Evolutionary conservation across 2,797 vertebrate genomes (phyloP).

Genomic region (Eulemur rubriventer): DNA sequence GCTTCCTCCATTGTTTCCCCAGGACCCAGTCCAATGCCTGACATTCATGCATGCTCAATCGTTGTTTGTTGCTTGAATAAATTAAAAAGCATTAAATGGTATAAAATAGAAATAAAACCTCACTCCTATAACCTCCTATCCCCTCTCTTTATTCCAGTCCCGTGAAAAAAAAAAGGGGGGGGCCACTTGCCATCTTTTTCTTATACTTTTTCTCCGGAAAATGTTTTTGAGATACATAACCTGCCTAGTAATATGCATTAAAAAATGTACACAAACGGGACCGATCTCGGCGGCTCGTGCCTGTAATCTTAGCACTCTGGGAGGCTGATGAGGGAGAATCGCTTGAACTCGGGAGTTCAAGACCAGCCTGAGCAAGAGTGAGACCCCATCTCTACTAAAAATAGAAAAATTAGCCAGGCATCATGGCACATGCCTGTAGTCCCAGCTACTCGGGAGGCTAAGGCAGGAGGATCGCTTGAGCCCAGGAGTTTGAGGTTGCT

Average conservation of each 20-base stretch:
- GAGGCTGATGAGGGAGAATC: too few relatives aligned
- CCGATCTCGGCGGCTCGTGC: accelerated
- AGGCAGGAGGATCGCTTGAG: too few relatives aligned
- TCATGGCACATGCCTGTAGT: too few relatives aligned
- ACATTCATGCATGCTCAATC: background rate
- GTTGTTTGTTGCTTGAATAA: background rate
- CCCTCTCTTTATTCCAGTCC: background rate
- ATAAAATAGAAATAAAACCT: background rate
- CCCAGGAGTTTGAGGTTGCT: too few relatives aligned
- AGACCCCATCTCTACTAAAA: too few relatives aligned
- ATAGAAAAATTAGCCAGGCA: too few relatives aligned
- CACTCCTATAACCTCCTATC: background rate
- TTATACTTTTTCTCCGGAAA: background rate
- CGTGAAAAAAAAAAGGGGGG: too few relatives aligned
- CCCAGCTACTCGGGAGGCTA: too few relatives aligned
- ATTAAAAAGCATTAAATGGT: background rate
- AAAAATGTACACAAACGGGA: background rate
- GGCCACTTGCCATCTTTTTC: background rate
- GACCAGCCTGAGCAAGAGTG: too few relatives aligned
- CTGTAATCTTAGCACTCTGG: too few relatives aligned
- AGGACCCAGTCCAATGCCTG: background rate
- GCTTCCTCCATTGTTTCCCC: background rate
- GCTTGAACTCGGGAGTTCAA: too few relatives aligned
- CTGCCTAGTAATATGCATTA: background rate
- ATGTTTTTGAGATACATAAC: background rate